A percentile compares a stretch with the other conserved stretches of the same genome.
phyloP scores from a whole-genome alignment of 2,888 invertebrate genomes.

The Cryptosula pallasiana region DNA sequence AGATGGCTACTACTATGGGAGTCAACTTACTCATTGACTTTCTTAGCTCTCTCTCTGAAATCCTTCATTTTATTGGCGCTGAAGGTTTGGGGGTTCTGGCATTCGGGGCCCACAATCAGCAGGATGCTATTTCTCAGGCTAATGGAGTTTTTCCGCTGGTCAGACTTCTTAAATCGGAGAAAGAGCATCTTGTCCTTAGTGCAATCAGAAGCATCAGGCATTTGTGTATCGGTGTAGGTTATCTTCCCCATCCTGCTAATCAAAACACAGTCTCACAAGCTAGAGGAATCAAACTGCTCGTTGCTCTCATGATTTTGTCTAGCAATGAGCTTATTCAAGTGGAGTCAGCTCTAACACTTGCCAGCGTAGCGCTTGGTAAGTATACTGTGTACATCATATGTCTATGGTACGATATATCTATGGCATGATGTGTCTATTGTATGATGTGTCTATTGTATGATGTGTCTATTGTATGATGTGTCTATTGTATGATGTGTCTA shows the following conservation, averaged over 20 bases:
- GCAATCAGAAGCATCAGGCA: conserved; percentile 44
- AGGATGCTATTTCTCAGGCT: conserved; percentile 41
- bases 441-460: no score
- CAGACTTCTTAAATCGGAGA: conserved; percentile 40
- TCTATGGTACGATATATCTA: no score
- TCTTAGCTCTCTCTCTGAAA: conserved; percentile 43
- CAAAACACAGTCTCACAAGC: conserved; percentile 43
- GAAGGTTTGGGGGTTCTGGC: conserved; percentile 49
- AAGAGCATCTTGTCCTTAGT: conserved; percentile 48
- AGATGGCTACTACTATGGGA: conserved; percentile 47
- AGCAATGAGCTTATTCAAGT: conserved; percentile 46
- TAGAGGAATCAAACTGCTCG: conserved; percentile 44
- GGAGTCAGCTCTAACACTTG: conserved; percentile 48
- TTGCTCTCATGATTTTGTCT: conserved; percentile 49
- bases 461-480: no score
- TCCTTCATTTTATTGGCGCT: conserved; percentile 48
- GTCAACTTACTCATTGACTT: conserved; percentile 47
- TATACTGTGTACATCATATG: background rate
- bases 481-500: no score
- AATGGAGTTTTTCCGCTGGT: conserved; percentile 47
- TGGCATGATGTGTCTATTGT: no score
- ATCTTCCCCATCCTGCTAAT: conserved; percentile 42
- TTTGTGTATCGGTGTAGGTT: conserved; percentile 48
- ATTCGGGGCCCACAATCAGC: conserved; percentile 44
- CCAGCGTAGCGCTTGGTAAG: conserved; percentile 45